Percentiles rank a stretch among this genome's conserved stretches.
Conservation (phyloP, 2,797 vertebrate genomes). For the Enteromius trimaculatus region DNA sequence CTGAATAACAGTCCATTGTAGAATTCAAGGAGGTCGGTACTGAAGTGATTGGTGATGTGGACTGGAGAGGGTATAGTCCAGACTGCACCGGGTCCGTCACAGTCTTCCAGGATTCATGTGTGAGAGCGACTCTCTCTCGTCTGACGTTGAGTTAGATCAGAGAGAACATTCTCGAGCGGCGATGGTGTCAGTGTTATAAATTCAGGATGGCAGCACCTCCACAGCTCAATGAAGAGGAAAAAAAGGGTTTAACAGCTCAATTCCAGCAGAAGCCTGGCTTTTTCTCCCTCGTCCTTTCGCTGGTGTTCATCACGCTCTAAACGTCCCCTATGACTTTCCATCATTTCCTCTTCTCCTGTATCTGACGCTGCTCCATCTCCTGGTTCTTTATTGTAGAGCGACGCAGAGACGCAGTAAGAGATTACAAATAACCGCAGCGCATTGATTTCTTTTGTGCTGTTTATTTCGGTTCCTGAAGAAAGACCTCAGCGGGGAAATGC, state of each 20-base stretch:
- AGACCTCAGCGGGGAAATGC: conserved; percentile 14
- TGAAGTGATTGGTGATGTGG: neutral
- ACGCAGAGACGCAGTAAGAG: conserved; percentile 10
- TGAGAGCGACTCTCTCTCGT: conserved; percentile 33
- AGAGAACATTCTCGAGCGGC: conserved; percentile 66
- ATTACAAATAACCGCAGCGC: conserved; percentile 60
- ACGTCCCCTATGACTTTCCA: conserved; percentile 20
- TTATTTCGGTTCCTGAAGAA: conserved; percentile 44
- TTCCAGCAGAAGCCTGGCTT: conserved; percentile 53
- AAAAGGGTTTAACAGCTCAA: conserved; percentile 71
- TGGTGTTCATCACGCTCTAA: neutral
- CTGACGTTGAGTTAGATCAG: conserved; percentile 70
- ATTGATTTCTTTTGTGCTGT: conserved; percentile 59
- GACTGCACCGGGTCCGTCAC: conserved; percentile 38
- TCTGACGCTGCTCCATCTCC: neutral
- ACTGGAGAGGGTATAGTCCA: conserved; percentile 8
- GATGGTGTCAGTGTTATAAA: conserved; percentile 68
- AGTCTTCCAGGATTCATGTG: neutral
- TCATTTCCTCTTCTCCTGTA: neutral
- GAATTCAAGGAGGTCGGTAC: no score
- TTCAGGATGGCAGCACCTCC: conserved; percentile 75
- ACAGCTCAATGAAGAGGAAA: conserved; percentile 70
- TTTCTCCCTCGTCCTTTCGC: conserved; percentile 1
- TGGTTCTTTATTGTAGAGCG: neutral
- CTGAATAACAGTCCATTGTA: no score